Evolutionary conservation across 2,888 invertebrate genomes (phyloP).

Genomic region (Tanypteryx hageni): DNA sequence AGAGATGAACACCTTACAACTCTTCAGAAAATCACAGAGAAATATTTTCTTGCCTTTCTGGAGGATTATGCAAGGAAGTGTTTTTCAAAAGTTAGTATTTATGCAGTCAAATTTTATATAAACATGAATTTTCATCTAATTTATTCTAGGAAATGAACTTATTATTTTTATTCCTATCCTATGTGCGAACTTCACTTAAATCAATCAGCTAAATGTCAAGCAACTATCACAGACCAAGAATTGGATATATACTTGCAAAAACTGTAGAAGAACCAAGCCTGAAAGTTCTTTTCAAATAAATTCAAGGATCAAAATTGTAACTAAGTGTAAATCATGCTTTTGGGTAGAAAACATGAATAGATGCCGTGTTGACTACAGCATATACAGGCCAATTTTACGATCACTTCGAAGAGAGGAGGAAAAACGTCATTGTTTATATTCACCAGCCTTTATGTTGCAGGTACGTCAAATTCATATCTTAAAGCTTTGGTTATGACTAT

Average conservation of each 20-base stretch:
- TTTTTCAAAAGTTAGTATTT: not conserved
- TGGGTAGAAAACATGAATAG: constrained; percentile 37
- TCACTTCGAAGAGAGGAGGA: constrained; percentile 58
- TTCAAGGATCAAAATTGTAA: not conserved
- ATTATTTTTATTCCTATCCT: not conserved
- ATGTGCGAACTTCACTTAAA: too few relatives aligned
- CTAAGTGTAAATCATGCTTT: constrained; percentile 45
- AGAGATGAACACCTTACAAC: not conserved
- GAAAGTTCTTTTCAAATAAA: constrained; percentile 30
- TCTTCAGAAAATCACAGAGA: constrained; percentile 22
- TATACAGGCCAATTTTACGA: constrained; percentile 13
- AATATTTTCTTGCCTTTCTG: constrained; percentile 34
- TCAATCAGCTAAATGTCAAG: not conserved
- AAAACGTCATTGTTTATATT: constrained; percentile 16
- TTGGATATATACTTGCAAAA: constrained; percentile 14
- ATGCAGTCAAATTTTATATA: not conserved
- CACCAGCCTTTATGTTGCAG: constrained; percentile 32
- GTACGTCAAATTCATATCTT: not conserved
- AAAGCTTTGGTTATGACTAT: not conserved
- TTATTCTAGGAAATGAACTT: not conserved
- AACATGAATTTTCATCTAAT: not conserved
- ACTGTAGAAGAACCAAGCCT: constrained; percentile 31
- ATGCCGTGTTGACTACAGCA: constrained; percentile 12
- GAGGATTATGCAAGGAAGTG: constrained; percentile 11
- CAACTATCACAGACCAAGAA: not conserved